Percentiles rank a stretch among this genome's conserved stretches.
Conservation (phyloP, 2,797 vertebrate genomes). For the Muscicapa comitata region DNA sequence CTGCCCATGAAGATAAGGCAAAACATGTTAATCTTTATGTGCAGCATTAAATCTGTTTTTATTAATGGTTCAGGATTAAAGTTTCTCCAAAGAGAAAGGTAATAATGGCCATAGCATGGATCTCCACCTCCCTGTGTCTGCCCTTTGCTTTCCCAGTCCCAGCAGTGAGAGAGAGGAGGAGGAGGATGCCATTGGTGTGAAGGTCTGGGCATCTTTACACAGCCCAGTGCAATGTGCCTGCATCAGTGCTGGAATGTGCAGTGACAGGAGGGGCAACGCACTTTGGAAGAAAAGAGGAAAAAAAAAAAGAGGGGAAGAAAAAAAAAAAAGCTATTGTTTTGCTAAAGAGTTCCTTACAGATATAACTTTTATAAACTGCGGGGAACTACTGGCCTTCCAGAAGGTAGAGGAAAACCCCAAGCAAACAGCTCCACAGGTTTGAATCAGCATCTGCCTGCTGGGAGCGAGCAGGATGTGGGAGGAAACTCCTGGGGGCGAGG, state of each 20-base stretch:
- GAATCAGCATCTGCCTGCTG: not conserved
- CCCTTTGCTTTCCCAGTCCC: not conserved
- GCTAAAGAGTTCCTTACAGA: not conserved
- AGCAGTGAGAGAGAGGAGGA: not conserved
- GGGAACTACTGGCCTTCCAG: not conserved
- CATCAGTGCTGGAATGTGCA: accelerated
- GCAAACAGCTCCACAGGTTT: not conserved
- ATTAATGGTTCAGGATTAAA: not conserved
- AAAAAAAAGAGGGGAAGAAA: accelerated
- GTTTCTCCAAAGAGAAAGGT: not conserved
- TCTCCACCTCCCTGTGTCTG: not conserved
- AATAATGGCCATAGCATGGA: accelerated
- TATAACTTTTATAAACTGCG: not conserved
- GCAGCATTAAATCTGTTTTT: not conserved
- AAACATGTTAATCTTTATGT: not conserved
- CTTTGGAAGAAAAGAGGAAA: not conserved
- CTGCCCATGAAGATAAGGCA: not conserved
- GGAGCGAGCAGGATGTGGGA: not conserved
- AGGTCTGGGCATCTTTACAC: not conserved
- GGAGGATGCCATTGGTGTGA: not conserved
- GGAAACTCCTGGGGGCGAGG: not conserved
- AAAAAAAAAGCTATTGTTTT: not conserved
- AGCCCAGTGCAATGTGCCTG: accelerated
- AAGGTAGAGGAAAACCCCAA: not conserved
- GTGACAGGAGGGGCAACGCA: not conserved